Conservation (phyloP, 1,140 invertebrate genomes). For the Scylla paramamosain region DNA sequence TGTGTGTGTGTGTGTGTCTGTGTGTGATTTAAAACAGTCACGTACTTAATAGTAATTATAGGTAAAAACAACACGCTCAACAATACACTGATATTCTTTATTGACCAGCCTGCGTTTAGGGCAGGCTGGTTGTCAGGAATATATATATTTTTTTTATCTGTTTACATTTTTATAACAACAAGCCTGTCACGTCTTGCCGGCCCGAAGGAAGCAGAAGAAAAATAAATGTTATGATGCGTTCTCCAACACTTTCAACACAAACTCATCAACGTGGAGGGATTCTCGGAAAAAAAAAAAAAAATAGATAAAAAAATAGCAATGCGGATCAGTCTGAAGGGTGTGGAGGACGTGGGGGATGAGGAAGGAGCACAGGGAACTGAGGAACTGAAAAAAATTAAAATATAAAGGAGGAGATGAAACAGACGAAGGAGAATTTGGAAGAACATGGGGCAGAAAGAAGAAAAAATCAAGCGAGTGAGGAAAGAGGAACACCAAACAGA, state of each 20-base stretch:
- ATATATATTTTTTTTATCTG: background rate
- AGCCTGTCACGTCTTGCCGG: background rate
- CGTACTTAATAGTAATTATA: too few species aligned
- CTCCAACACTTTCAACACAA: background rate
- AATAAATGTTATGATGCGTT: background rate
- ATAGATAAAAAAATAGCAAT: background rate
- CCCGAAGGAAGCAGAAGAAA: background rate
- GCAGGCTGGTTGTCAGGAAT: too few species aligned
- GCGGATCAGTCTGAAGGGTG: background rate
- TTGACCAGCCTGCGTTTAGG: too few species aligned
- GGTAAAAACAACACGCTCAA: too few species aligned
- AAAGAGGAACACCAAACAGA: background rate
- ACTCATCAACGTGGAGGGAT: background rate
- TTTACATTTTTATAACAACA: background rate
- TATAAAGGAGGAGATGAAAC: background rate
- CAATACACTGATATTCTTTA: too few species aligned
- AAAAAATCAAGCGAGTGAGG: background rate
- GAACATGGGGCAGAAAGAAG: background rate
- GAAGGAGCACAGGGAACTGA: background rate
- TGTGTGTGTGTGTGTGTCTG: conserved; percentile 1
- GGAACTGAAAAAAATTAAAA: background rate
- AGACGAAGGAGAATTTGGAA: background rate
- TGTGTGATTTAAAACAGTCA: background rate
- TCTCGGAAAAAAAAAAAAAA: background rate
- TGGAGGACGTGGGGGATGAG: background rate